These are phyloP conservation scores for Python bivittatus DNA, from an alignment of 2,113 vertebrate genomes.

Conservation along the genomic window DNA sequence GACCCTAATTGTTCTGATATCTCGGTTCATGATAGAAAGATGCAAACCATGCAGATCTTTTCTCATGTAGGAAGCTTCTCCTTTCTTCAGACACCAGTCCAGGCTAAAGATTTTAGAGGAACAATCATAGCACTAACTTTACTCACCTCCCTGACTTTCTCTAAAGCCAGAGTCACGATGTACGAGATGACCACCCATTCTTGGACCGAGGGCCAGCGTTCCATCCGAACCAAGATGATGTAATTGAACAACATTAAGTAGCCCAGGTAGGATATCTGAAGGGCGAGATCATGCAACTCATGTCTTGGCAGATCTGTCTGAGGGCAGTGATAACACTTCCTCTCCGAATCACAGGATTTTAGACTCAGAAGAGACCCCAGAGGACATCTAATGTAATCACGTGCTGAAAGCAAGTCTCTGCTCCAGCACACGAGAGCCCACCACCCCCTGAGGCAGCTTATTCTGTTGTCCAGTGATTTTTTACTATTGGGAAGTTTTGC, in stretches of 20 bases:
- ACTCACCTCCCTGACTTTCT: conserved; percentile 95
- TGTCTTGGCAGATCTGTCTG: neutral
- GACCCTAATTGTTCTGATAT: neutral
- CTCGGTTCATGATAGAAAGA: neutral
- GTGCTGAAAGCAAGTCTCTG: neutral
- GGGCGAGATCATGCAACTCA: neutral
- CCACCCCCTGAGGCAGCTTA: no score
- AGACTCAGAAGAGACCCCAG: neutral
- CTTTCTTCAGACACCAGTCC: neutral
- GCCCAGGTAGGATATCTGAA: conserved; percentile 89
- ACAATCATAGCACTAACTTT: neutral
- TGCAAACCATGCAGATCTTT: neutral
- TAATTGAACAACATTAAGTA: conserved; percentile 98
- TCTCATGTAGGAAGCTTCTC: neutral
- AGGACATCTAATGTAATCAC: neutral
- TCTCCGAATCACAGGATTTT: neutral
- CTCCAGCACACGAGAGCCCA: no score
- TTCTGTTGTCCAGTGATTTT: neutral
- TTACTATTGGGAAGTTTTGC: neutral
- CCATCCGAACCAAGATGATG: conserved; percentile 96
- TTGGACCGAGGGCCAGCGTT: conserved; percentile 89
- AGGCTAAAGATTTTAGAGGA: neutral
- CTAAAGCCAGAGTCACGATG: conserved; percentile 89
- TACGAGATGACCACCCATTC: conserved; percentile 96
- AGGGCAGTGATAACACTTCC: no score